Base-by-base conservation (phyloP, 1,140 invertebrate species). In the Delia radicum region DNA sequence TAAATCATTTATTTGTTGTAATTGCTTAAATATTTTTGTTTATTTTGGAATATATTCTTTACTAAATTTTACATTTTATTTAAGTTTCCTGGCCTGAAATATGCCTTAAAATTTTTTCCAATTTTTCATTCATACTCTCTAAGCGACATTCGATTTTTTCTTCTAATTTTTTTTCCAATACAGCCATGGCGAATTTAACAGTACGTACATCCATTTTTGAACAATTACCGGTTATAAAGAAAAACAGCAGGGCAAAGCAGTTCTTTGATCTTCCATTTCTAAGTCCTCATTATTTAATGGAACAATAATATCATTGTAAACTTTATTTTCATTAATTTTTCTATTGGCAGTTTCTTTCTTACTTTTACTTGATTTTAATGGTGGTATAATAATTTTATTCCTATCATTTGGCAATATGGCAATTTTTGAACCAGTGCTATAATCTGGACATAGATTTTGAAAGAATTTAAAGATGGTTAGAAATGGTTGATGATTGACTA, bases 401-500 rank as follows among this genome's bases (percentile, higher is more conserved):
- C 86, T 86, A 79, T 91, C 89, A 79, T 92, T 91, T 0, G 91
- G 91, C 78, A 90, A 89, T 13, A 93, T 88, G 12, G 85, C 86
- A 31, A 93, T 89, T 77, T 89, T 88, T 21, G 89, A 89, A 75
- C 89, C 87, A 1, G 89, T 88, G 75, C 92, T 79, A 79, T 89
- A 91, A 77, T 89, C 85, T 0, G 91, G 91, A 80, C 93, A 93
- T 3, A 94, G 79, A n/a, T 78, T 89, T 89, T 89, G 55, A 88
- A 83, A 84, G 21, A 89, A 26, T 88, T 87, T 73, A 86, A 26
- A 89, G 86, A 79, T 87, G 81, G 13, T 89, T 78, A 42, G 88
- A 84, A 75, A 87, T 83, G 78, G 85, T 85, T 79, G 86, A 85
- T n/a, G 87, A 81, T 74, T 86, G 82, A 77, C 85, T 78, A 78